Percentiles rank a stretch among this genome's conserved stretches.
Conservation (phyloP, 2,113 vertebrate genomes). For the Eonycteris spelaea region DNA sequence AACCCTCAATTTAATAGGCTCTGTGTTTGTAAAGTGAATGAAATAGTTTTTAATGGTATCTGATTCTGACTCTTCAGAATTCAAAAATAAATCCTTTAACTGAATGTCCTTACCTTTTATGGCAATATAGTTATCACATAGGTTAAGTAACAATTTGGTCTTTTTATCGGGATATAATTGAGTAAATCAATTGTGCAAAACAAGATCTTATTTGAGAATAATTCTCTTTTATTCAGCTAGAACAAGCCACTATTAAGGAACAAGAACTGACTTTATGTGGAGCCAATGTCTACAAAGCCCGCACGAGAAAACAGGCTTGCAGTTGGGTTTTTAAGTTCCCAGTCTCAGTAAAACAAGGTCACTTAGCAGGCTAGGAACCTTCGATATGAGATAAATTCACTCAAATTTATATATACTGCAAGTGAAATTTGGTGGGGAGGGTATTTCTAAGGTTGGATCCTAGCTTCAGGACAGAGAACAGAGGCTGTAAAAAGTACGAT, state of each 20-base stretch:
- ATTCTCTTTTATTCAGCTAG: conserved; percentile 29
- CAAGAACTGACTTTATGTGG: background rate
- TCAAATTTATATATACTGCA: background rate
- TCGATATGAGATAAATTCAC: background rate
- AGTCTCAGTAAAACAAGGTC: background rate
- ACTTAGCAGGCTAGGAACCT: background rate
- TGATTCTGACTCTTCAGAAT: conserved; percentile 25
- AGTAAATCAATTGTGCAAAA: background rate
- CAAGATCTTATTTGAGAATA: conserved; percentile 14
- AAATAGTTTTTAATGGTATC: background rate
- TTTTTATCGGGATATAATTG: conserved; percentile 12
- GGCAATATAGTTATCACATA: conserved; percentile 3
- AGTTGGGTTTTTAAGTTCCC: background rate
- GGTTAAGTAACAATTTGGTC: background rate
- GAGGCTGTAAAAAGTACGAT: background rate
- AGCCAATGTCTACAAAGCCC: background rate
- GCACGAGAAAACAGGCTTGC: background rate
- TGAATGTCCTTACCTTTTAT: conserved; percentile 20
- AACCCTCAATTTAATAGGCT: background rate
- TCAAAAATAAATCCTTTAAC: conserved; percentile 15
- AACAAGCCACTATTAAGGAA: conserved; percentile 34
- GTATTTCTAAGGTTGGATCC: background rate
- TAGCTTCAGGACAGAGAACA: background rate
- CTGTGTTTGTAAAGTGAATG: background rate
- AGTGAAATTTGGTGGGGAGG: background rate